Base-by-base conservation (phyloP, 1,140 invertebrate genomes). In the Odontomachus brunneus region DNA sequence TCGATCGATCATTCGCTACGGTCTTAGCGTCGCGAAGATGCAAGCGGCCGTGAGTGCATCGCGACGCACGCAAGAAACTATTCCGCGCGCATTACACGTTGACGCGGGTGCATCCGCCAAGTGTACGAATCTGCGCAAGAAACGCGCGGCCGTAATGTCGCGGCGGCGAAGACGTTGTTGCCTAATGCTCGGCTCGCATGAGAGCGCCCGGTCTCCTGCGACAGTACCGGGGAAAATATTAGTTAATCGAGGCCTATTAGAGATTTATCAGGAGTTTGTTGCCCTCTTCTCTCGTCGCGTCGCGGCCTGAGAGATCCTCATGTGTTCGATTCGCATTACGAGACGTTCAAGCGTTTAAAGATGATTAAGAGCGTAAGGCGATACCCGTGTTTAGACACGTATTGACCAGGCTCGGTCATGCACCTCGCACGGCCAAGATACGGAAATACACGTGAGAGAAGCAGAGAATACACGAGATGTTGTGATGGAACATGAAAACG, bases 161-260 rank as follows among this genome's bases (percentile, higher is more conserved):
- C 83, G 24, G 62, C 74, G 82, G 72, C 84, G 86, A 48, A n/a
- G 75, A 85, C 67, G 59, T 22, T 60, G 57, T 22, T 63, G 57
- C 86, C 84, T 91, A 91, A 91, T 91, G 90, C 81, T 83, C 88
- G 82, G 53, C 83, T 91, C 82, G 89, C 91, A 90, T 91, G 91
- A 88, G 89, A 84, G 66, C 48, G 63, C 44, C 75, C 62, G 55
- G 11, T 3, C 65, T 12, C 48, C 63, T 26, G 71, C 63, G 59
- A 83, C 75, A 84, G 53, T 78, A 2, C 62, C 55, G 7, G 44
- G 55, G 55, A 51, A 63, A 19, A 12, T 72, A 62, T 83, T 65
- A 24, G 84, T 75, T 38, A 38, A 26, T 14, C 4, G 24, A 9
- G 19, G 81, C 82, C 62, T 73, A 57, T 82, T 2, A 3, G 69